These are phyloP conservation scores for Chrysopilus asiliformis DNA, from an alignment of 2,888 invertebrate genomes.

Conservation along the genomic window DNA sequence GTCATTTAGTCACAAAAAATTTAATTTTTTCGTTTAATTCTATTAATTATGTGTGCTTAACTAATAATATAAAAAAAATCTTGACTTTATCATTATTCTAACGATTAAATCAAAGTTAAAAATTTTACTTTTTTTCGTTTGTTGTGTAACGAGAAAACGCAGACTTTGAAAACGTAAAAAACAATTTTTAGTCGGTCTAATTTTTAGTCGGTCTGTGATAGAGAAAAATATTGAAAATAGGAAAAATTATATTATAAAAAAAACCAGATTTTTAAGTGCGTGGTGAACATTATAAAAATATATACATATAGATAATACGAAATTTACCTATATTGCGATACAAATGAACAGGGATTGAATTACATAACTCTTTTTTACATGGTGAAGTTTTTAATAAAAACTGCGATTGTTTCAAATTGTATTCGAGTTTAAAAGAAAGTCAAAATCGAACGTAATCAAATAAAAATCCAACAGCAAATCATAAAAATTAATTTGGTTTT, in stretches of 20 bases:
- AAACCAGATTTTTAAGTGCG: not conserved
- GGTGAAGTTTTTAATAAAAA: no score
- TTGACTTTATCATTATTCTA: not conserved
- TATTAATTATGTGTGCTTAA: conserved; percentile 8
- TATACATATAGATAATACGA: not conserved
- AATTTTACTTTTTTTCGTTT: no score
- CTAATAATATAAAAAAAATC: conserved; percentile 6
- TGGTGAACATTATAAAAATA: not conserved
- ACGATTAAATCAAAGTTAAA: conserved; percentile 1
- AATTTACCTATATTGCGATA: not conserved
- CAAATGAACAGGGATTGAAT: not conserved
- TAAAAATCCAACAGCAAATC: no score
- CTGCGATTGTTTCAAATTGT: no score
- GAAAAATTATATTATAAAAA: not conserved
- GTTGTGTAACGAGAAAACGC: no score
- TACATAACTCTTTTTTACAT: no score
- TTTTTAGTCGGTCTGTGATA: conserved; percentile 11
- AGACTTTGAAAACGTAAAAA: no score
- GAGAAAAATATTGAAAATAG: conserved; percentile 2
- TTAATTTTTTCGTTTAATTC: conserved; percentile 10
- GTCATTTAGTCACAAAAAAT: conserved; percentile 12
- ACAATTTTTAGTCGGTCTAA: no score
- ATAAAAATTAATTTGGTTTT: no score
- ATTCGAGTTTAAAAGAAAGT: no score
- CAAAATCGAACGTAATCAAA: no score